phyloP scores from a whole-genome alignment of 2,888 invertebrate genomes.

The Bombylius major region DNA sequence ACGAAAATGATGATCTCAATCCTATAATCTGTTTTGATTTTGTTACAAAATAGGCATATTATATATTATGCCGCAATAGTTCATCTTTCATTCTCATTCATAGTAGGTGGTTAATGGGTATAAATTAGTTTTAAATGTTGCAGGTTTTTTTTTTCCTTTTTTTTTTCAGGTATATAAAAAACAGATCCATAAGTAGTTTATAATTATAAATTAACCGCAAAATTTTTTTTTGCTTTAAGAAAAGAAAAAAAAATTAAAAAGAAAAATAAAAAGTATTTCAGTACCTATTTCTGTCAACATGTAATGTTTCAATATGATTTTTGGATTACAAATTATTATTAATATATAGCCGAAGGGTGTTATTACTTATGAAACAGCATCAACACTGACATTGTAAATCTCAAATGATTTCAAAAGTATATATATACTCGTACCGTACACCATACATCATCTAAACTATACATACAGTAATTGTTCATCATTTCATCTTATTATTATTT shows the following conservation, averaged over 20 bases:
- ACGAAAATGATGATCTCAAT: neutral
- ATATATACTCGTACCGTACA: too few relatives aligned
- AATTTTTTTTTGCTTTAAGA: too few relatives aligned
- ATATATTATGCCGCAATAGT: neutral
- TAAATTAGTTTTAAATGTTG: neutral
- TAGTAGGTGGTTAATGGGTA: neutral
- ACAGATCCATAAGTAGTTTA: too few relatives aligned
- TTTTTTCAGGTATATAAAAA: too few relatives aligned
- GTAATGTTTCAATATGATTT: neutral
- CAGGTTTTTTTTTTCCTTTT: neutral
- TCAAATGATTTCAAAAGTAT: neutral
- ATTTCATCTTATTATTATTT: neutral
- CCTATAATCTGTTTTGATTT: neutral
- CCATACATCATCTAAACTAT: neutral
- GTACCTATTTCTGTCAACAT: neutral
- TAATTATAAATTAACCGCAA: too few relatives aligned
- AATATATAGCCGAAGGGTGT: neutral
- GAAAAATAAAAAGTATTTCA: neutral
- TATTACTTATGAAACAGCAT: neutral
- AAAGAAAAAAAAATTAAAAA: too few relatives aligned
- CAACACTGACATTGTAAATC: neutral
- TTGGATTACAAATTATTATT: neutral
- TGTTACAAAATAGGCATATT: neutral
- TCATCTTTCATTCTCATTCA: neutral
- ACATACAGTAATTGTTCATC: conserved; percentile 1